Base-by-base conservation (phyloP, 2,888 invertebrate genomes). In the Spialia ferax region DNA sequence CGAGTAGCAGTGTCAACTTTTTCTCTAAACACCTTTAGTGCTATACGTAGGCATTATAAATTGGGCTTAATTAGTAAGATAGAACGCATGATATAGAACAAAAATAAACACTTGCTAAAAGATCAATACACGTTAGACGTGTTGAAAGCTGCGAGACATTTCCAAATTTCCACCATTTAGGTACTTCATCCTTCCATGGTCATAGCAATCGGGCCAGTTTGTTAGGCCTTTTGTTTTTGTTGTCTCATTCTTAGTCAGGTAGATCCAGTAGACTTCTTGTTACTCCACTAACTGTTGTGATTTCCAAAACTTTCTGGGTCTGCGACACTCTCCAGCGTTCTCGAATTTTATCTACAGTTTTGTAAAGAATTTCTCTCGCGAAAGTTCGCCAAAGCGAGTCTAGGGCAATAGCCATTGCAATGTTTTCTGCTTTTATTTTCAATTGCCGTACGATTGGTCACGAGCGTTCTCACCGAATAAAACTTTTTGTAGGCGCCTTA, bases 141-240 rank as follows among this genome's bases (percentile, higher is more conserved):
- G n/a, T 5, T n/a, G n/a, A n/a, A 38, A 38, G 4, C 38, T 38
- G 4, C 5, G 1, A 38, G n/a, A n/a, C n/a, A 6, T 38, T 38
- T 38, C n/a, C 38, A n/a, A n/a, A n/a, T n/a, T n/a, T n/a, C n/a
- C n/a, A n/a, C n/a, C n/a, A n/a, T 38, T n/a, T 5, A 4, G n/a
- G 3, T 38, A n/a, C n/a, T n/a, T 38, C 38, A 8, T 42, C 15
- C 15, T 7, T 42, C 42, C 82, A 11, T 50, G 20, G 80, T 20
- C 35, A 7, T 73, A 72, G 72, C 78, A 70, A 73, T 73, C 74
- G 72, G 64, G 73, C 72, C 73, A 71, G 74, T 72, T 75, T 77
- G 75, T 76, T 70, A 69, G 69, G 72, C 79, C 83, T 83, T 77
- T 61, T 61, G 66, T 61, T 67, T 67, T 67, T 67, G 55, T 59